Conservation (phyloP, 2,888 invertebrate species). For the Sericinus montela region DNA sequence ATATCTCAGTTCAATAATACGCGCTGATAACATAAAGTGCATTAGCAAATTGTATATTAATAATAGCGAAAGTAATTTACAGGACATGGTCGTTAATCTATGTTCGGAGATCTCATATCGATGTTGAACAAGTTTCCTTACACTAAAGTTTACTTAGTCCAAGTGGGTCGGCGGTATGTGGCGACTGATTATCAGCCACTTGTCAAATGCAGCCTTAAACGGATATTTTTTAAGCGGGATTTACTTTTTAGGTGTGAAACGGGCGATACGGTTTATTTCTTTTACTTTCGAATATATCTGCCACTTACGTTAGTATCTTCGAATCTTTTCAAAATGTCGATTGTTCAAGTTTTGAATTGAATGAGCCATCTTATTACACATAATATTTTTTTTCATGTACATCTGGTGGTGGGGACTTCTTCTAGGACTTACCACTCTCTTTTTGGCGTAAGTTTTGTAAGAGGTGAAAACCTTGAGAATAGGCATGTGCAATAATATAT, state of each 20-base stretch:
- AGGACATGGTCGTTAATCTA: not conserved
- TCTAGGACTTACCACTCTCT: too few relatives aligned
- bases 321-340: too few relatives aligned
- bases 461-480: too few relatives aligned
- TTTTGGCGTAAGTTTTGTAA: too few relatives aligned
- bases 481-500: too few relatives aligned
- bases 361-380: too few relatives aligned
- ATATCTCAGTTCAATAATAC: not conserved
- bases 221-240: not conserved
- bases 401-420: too few relatives aligned
- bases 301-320: too few relatives aligned
- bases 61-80: conserved; percentile 1
- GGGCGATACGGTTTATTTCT: not conserved
- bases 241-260: not conserved
- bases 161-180: conserved; percentile 8
- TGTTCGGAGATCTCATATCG: conserved; percentile 1
- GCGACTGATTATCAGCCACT: conserved; percentile 12
- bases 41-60: not conserved
- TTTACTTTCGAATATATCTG: not conserved
- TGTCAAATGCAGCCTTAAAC: conserved; percentile 5
- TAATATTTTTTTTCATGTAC: too few relatives aligned
- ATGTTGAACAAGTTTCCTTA: conserved; percentile 12
- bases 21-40: not conserved
- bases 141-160: conserved; percentile 11
- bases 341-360: too few relatives aligned